Base-by-base conservation (phyloP, 1,140 invertebrate genomes). In the Bilobella aurantiaca region DNA sequence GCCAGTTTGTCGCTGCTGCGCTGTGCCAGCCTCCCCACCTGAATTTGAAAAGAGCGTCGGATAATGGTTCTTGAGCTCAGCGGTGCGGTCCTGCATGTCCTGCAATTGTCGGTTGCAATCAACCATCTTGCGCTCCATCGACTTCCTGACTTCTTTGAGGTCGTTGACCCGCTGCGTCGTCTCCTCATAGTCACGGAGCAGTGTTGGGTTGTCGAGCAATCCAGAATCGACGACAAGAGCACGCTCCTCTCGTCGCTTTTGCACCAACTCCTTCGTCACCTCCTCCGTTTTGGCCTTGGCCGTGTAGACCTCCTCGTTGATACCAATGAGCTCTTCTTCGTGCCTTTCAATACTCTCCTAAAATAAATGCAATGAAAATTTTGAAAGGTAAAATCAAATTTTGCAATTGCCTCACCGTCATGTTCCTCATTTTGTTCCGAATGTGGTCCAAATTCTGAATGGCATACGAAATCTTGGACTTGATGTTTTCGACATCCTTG, bases 401-500 rank as follows among this genome's bases (percentile, higher is more conserved):
- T 23, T 56, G 25, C 5, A 58, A 25, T 23, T 21, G 47, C n/a
- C n/a, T n/a, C n/a, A 46, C 56, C 14, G 14, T 62, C 32, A 66
- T 29, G 14, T 31, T 31, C 3, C 1, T 18, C 49, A 64, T 49
- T 49, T 64, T 66, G n/a, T 60, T 53, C n/a, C 66, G 12, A 23
- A 62, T 58, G 32, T 70, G 69, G n/a, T 62, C 69, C 56, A 70
- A 27, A 16, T 64, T 63, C 60, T 70, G 65, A 14, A 70, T 57
- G 14, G 59, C 63, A 58, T 67, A 62, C 8, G 63, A n/a, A 42
- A 70, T 67, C 27, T 70, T 70, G 1, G 16, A 1, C 18, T 70
- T 64, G 29, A 70, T 70, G 25, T 61, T 64, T 16, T 70, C 63
- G 27, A 64, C 49, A 30, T 67, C 66, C 23, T 65, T 67, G 21